Evolutionary conservation across 2,113 vertebrate species (phyloP), one percentile per base, ranked within the genome.

Genomic region (Cyanoderma ruficeps): DNA sequence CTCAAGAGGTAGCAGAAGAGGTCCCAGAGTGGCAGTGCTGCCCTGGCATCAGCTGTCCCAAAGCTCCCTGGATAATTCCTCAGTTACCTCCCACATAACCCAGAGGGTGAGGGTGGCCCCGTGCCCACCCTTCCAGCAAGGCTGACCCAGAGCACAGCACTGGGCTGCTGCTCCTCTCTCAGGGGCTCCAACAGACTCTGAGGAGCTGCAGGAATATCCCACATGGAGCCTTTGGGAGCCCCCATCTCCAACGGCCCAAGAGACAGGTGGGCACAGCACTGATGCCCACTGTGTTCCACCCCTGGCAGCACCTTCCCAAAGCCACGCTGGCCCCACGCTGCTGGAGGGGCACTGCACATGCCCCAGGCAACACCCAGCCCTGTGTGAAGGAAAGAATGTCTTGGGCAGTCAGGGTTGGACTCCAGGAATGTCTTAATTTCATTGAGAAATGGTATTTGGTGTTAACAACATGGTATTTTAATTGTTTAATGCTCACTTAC

Each of bases 151-250:
- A 52, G 19, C 5, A 8, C 27, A 15, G 33, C 33, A 33, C 35
- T 55, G 50, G 19, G 44, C 35, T 14, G 18, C 31, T 83, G 47
- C 68, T 46, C 35, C 39, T 24, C n/a, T 39, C 30, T 41, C 11
- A 17, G 27, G 11, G 15, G 44, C 55, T 80, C 61, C 6, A 14
- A 31, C 0, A 55, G 15, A 13, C 50, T 11, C 24, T 2, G 11
- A 15, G n/a, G 18, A 75, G 35, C 33, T 52, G 19, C 15, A 10
- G 21, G 33, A 56, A 9, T 2, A 42, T 10, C 42, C 17, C 5
- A 64, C 0, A 27, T 0, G 0, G 31, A 55, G 37, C 42, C 39
- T 33, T 33, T 13, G 24, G 57, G 31, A 33, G 4, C 6, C 7
- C 10, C 15, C 13, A 3, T 5, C 22, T n/a, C 87, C 28, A 39